Evolutionary conservation across 2,888 invertebrate genomes (phyloP).

Genomic region (Drosophila atripex): DNA sequence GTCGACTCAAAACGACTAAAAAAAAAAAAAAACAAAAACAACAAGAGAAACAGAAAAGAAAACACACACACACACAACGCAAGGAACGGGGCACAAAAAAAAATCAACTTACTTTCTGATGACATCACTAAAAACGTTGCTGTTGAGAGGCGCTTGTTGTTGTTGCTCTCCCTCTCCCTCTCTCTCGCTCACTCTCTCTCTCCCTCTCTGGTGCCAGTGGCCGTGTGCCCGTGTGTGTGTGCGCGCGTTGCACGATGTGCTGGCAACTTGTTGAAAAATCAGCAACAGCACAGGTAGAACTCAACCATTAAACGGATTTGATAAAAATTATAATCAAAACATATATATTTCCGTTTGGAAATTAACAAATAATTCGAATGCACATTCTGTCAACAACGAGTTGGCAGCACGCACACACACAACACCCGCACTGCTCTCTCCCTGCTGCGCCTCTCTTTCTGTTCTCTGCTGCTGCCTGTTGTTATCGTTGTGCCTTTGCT

Average conservation of each 20-base stretch:
- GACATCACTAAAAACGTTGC: slow-evolving; percentile 79
- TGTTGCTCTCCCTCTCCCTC: slow-evolving; percentile 50
- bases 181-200: slow-evolving; percentile 38
- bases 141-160: slow-evolving; percentile 50
- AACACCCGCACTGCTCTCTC: slow-evolving; percentile 51
- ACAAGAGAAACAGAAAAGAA: slow-evolving; percentile 7
- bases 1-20: slow-evolving; percentile 11
- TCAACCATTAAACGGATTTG: not conserved
- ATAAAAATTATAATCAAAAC: not conserved
- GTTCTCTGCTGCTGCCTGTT: slow-evolving; percentile 38
- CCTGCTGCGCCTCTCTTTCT: slow-evolving; percentile 6
- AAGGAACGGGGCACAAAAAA: slow-evolving; percentile 30
- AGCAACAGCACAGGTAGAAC: slow-evolving; percentile 24
- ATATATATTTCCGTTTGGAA: not conserved
- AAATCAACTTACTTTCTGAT: slow-evolving; percentile 76
- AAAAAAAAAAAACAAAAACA: slow-evolving; percentile 21
- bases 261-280: slow-evolving; percentile 73
- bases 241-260: slow-evolving; percentile 73
- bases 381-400: slow-evolving; percentile 19
- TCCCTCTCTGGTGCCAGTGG: not conserved
- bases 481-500: slow-evolving; percentile 61
- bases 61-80: slow-evolving; percentile 9
- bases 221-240: slow-evolving; percentile 30
- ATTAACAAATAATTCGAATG: not conserved
- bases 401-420: slow-evolving; percentile 71